These are phyloP conservation scores for Dasypogon diadema DNA, from an alignment of 2,888 invertebrate species.

Conservation along the genomic window DNA sequence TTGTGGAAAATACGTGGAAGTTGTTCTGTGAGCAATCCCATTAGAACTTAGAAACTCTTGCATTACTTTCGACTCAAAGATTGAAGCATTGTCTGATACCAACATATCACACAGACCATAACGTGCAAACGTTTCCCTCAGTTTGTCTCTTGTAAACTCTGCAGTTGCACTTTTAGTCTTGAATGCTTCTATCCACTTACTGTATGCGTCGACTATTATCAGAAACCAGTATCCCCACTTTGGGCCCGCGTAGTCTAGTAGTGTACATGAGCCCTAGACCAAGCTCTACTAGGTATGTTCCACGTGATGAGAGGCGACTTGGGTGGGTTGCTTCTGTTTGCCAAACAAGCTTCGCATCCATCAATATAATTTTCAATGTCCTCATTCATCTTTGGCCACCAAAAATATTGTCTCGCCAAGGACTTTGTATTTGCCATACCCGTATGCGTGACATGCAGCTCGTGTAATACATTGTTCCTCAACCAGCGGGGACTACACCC, in stretches of 20 bases:
- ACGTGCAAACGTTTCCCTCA: too few relatives aligned
- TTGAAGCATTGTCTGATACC: too few relatives aligned
- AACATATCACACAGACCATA: too few relatives aligned
- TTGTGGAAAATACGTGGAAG: too few relatives aligned
- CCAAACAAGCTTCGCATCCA: neutral
- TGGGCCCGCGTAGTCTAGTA: neutral
- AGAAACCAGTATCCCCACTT: neutral
- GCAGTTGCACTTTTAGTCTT: too few relatives aligned
- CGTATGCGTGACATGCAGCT: slow-evolving; percentile 58
- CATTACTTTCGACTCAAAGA: too few relatives aligned
- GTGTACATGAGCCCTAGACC: neutral
- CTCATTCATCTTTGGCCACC: slow-evolving; percentile 60
- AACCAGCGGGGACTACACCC: slow-evolving; percentile 56
- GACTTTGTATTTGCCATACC: slow-evolving; percentile 61
- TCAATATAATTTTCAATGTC: slow-evolving; percentile 57
- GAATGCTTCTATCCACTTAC: neutral
- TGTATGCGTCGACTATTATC: neutral
- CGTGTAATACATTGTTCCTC: slow-evolving; percentile 51
- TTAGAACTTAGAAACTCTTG: too few relatives aligned
- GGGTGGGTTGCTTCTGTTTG: too few relatives aligned
- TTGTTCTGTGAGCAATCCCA: too few relatives aligned
- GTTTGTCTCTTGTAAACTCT: too few relatives aligned
- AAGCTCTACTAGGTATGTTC: neutral
- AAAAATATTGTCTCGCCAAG: slow-evolving; percentile 60
- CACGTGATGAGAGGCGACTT: too few relatives aligned